These are phyloP conservation scores for Hippolais icterina DNA, from an alignment of 2,113 vertebrate species.

Conservation along the genomic window DNA sequence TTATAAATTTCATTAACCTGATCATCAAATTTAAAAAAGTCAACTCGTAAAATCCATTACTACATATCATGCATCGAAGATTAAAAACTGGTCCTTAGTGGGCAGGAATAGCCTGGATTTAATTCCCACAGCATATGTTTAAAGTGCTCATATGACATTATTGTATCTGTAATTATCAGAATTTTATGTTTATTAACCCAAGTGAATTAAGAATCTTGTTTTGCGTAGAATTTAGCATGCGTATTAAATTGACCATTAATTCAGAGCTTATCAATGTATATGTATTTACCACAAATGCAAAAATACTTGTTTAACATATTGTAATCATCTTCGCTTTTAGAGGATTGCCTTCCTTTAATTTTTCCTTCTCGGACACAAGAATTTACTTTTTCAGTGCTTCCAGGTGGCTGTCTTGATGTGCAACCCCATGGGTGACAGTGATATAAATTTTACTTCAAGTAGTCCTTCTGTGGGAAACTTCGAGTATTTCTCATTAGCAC, in stretches of 20 bases:
- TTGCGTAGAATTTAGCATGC: constrained; percentile 50
- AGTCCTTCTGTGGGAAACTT: neutral
- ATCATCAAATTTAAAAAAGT: constrained; percentile 71
- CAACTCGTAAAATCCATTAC: constrained; percentile 73
- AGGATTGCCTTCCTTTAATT: neutral
- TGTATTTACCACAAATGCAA: neutral
- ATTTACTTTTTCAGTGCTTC: neutral
- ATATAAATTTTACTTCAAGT: neutral
- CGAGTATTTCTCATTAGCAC: neutral
- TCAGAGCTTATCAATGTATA: constrained; percentile 35
- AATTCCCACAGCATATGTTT: constrained; percentile 71
- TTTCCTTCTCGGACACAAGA: neutral
- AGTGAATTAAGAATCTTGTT: constrained; percentile 69
- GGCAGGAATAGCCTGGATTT: constrained; percentile 65
- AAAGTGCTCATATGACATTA: constrained; percentile 67
- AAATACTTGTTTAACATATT: constrained; percentile 14
- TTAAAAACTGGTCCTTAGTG: constrained; percentile 69
- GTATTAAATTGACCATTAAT: constrained; percentile 61
- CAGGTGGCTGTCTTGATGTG: neutral
- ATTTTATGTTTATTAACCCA: constrained; percentile 71
- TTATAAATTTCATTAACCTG: constrained; percentile 72
- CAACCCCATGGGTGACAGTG: neutral
- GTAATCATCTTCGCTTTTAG: neutral
- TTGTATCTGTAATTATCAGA: constrained; percentile 73
- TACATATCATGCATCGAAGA: constrained; percentile 69